A percentile compares a stretch with the other conserved stretches of the same genome.
These are phyloP conservation scores for Eupithecia insigniata DNA, from an alignment of 2,888 invertebrate species.

Conservation along the genomic window DNA sequence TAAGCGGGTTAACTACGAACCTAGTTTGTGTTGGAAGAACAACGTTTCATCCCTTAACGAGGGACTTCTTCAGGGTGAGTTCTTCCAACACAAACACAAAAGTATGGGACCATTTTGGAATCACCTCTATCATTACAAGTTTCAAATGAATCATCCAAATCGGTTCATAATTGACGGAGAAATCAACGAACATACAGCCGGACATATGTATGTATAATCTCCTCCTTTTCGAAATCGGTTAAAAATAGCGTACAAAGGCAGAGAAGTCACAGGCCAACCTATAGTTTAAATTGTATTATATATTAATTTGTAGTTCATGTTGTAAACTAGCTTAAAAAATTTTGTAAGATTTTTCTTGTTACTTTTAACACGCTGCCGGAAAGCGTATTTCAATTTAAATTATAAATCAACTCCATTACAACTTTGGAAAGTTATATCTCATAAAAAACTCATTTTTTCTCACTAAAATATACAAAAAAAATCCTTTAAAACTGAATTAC, in stretches of 20 bases:
- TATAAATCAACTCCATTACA: conserved; percentile 20
- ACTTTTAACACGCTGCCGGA: neutral
- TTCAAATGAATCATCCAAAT: no score
- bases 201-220: no score
- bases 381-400: conserved; percentile 13
- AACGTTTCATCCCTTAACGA: no score
- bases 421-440: conserved; percentile 18
- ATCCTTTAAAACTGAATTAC: conserved; percentile 47
- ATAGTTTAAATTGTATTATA: conserved; percentile 2
- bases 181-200: no score
- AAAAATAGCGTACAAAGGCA: neutral
- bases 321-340: neutral
- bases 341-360: neutral
- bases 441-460: conserved; percentile 23
- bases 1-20: no score
- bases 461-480: conserved; percentile 27
- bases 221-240: no score
- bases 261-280: neutral
- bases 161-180: no score
- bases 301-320: neutral
- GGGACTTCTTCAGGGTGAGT: no score
- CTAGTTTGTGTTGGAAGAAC: no score
- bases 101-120: no score
- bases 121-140: no score
- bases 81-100: no score